phyloP scores from a whole-genome alignment of 2,797 vertebrate genomes.

The Poecilia wingei region DNA sequence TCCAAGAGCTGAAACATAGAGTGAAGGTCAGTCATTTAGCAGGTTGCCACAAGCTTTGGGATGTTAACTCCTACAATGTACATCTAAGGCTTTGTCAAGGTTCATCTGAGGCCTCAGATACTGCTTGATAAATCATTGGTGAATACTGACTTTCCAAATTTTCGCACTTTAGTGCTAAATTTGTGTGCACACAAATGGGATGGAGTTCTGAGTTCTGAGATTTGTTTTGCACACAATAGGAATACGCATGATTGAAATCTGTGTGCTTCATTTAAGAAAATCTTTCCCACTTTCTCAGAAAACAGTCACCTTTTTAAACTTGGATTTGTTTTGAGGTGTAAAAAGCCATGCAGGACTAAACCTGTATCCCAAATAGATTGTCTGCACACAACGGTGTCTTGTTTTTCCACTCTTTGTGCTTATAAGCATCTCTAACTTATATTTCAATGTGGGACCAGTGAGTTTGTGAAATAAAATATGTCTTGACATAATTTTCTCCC shows the following conservation, averaged over 20 bases:
- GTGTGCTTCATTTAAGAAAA: background rate
- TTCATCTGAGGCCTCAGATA: background rate
- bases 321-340: background rate
- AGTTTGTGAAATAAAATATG: background rate
- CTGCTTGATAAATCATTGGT: background rate
- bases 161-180: background rate
- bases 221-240: background rate
- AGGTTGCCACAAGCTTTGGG: background rate
- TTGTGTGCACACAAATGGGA: background rate
- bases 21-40: background rate
- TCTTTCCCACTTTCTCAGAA: background rate
- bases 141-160: background rate
- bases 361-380: background rate
- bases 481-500: background rate
- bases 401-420: background rate
- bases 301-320: too few relatives aligned
- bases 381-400: background rate
- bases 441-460: background rate
- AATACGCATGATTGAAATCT: background rate
- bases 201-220: background rate
- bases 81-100: background rate
- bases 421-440: background rate
- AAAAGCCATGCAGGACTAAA: background rate
- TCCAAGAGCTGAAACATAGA: slow-evolving; percentile 1
- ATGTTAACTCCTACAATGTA: background rate